phyloP scores from a whole-genome alignment of 2,888 invertebrate genomes.

The Heteromurus nitidus region DNA sequence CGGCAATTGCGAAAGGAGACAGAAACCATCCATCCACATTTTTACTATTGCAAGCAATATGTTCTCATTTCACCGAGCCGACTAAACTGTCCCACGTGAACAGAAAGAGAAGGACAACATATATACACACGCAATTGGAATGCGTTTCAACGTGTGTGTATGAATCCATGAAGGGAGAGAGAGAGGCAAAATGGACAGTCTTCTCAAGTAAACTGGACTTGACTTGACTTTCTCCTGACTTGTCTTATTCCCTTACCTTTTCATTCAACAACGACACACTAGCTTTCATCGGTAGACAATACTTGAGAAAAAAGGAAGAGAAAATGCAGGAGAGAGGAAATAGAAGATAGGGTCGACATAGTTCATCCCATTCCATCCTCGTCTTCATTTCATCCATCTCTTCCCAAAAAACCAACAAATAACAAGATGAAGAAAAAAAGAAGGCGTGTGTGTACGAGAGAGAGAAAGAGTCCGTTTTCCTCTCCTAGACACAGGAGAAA shows the following conservation, averaged over 20 bases:
- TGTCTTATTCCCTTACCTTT: conserved; percentile 61
- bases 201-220: conserved; percentile 61
- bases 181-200: conserved; percentile 55
- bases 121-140: conserved; percentile 16
- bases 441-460: conserved; percentile 36
- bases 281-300: conserved; percentile 40
- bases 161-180: conserved; percentile 10
- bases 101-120: conserved; percentile 45
- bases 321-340: conserved; percentile 27
- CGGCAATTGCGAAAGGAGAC: conserved; percentile 48
- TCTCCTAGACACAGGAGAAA: not conserved
- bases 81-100: conserved; percentile 74
- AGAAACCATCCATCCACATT: conserved; percentile 70
- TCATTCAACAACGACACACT: conserved; percentile 43
- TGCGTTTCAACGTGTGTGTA: not conserved
- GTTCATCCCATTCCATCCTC: conserved; percentile 50
- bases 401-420: not conserved
- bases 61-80: conserved; percentile 73
- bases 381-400: conserved; percentile 55
- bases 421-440: conserved; percentile 25
- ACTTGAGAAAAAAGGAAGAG: conserved; percentile 8
- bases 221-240: conserved; percentile 59
- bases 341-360: conserved; percentile 30
- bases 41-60: conserved; percentile 70
- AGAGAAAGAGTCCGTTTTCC: too few species aligned